phyloP scores from a whole-genome alignment of 1,140 invertebrate genomes.

The Cydia strobilella region DNA sequence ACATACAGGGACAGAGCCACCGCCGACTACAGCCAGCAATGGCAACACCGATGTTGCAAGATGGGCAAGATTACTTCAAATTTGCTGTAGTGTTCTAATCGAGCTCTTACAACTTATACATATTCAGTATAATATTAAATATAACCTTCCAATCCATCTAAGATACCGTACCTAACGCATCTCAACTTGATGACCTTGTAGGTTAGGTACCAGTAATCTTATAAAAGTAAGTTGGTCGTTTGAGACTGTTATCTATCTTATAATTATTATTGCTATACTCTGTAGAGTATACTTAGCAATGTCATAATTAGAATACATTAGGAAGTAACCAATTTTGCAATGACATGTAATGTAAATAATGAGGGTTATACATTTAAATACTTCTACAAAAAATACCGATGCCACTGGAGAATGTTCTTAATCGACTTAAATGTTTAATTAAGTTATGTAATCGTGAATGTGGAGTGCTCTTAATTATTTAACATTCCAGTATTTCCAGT shows the following conservation, averaged over 20 bases:
- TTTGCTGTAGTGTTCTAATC: no score
- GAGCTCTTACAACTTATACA: no score
- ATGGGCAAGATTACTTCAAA: no score
- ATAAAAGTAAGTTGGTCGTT: not conserved
- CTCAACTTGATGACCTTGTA: no score
- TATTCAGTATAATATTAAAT: no score
- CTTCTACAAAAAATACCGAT: not conserved
- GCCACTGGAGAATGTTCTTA: constrained; percentile 20
- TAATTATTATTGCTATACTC: not conserved
- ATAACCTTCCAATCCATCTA: not conserved
- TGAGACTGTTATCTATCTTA: not conserved
- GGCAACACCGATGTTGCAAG: no score
- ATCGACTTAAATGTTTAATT: constrained; percentile 17
- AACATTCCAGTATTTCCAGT: constrained; percentile 31
- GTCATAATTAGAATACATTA: not conserved
- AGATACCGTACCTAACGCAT: no score
- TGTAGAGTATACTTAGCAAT: not conserved
- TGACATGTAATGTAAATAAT: not conserved
- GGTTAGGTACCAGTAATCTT: not conserved
- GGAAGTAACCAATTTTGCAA: not conserved
- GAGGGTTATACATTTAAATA: not conserved
- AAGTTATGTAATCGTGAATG: constrained; percentile 20
- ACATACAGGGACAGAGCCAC: not conserved
- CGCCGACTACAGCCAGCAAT: no score
- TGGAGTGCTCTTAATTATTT: constrained; percentile 25